Conservation (phyloP, 2,888 invertebrate species). For the Protophormia terraenovae region DNA sequence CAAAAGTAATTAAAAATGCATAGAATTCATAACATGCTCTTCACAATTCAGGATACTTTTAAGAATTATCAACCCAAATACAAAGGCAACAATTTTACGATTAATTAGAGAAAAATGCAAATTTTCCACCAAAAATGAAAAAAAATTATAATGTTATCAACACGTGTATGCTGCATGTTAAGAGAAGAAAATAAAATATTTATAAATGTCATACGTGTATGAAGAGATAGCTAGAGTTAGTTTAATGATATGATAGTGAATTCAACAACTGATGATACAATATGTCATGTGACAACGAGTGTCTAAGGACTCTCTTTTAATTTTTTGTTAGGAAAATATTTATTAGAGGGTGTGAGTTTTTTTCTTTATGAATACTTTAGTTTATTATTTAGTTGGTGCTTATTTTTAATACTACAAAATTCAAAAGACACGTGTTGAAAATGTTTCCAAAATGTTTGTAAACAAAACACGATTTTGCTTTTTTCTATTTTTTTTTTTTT, state of each 20-base stretch:
- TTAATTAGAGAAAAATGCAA: conserved; percentile 79
- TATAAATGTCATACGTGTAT: conserved; percentile 61
- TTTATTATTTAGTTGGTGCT: conserved; percentile 33
- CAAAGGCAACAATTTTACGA: conserved; percentile 70
- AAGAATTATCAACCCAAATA: conserved; percentile 29
- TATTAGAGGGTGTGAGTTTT: conserved; percentile 51
- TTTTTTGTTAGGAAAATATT: not conserved
- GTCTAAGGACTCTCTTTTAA: conserved; percentile 20
- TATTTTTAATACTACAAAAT: conserved; percentile 43
- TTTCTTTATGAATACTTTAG: conserved; percentile 2
- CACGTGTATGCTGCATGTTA: conserved; percentile 57
- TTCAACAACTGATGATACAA: conserved; percentile 72
- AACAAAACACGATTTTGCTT: conserved; percentile 62
- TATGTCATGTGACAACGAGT: conserved; percentile 77
- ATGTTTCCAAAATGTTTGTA: conserved; percentile 6
- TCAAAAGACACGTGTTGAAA: conserved; percentile 61
- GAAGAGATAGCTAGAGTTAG: conserved; percentile 20
- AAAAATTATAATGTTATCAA: conserved; percentile 61
- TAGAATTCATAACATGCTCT: conserved; percentile 48
- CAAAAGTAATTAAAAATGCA: conserved; percentile 66
- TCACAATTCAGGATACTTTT: too few relatives aligned
- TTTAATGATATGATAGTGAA: conserved; percentile 72
- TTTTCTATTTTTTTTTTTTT: too few relatives aligned
- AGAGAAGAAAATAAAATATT: conserved; percentile 29
- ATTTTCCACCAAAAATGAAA: conserved; percentile 69